Base-by-base conservation (phyloP, 2,888 invertebrate genomes). In the Onthophagus sagittarius region DNA sequence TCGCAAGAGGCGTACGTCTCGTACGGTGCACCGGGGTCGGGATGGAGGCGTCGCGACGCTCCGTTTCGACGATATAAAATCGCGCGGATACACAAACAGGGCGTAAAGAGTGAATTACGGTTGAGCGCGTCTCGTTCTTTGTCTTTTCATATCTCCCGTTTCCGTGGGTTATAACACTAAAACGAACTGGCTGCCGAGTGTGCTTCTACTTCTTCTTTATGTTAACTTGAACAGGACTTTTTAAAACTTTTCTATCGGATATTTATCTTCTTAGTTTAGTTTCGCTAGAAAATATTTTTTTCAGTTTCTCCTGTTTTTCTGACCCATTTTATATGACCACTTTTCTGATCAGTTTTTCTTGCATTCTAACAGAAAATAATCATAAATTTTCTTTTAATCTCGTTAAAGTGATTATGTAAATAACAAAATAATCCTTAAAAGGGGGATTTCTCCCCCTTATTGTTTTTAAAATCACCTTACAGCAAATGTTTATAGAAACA, bases 41-140 rank as follows among this genome's bases (percentile, higher is more conserved):
- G 64, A 13, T 9, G 64, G 13, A 9, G 64, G n/a, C 13, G 67
- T 67, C 23, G 67, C 32, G 32, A 32, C 32, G 31, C 32, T 67
- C 67, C 67, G 32, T 23, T n/a, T 67, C 67, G 67, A 32, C 67
- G 31, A 31, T 67, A 67, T 31, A 31, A 67, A 31, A 67, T 31
- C 23, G 32, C 67, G 39, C 31, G 31, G 67, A 67, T 23, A 67
- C 32, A 67, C 67, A 67, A 67, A 67, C 67, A 67, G 31, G 67
- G 67, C 67, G 67, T 67, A 67, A 67, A 67, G 67, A 67, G 67
- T 67, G 32, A 67, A 67, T 67, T 67, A 67, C 32, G 67, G 15
- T 23, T 23, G 23, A 23, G 23, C 23, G 3, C 1, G 23, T 23
- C 31, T 67, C 67, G 67, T 67, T 67, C 67, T 67, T 67, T 67